These are phyloP conservation scores for Anguilla anguilla DNA, from an alignment of 2,797 vertebrate species.

Conservation along the genomic window DNA sequence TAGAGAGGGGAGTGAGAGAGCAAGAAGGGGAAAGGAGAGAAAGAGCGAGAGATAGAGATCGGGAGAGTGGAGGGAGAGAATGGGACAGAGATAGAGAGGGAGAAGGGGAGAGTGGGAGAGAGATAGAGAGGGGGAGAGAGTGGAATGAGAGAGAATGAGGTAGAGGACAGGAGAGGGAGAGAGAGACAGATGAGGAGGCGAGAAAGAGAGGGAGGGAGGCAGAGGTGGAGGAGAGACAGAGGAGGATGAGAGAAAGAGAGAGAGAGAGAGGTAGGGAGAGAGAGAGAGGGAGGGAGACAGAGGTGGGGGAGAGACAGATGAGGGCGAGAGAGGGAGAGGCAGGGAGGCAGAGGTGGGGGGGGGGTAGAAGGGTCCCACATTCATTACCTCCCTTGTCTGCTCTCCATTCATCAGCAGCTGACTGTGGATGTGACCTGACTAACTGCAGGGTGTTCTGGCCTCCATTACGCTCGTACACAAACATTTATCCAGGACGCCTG, in stretches of 20 bases:
- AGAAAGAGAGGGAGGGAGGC: too few species aligned
- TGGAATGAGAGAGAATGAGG: too few species aligned
- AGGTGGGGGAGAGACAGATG: constrained; percentile 55
- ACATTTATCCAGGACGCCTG: background rate
- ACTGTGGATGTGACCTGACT: background rate
- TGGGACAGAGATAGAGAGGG: too few species aligned
- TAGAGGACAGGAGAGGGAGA: too few species aligned
- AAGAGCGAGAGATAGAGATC: background rate
- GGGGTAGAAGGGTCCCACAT: background rate
- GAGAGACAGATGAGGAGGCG: too few species aligned
- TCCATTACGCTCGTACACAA: background rate
- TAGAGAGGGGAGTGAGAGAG: background rate
- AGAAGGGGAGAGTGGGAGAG: too few species aligned
- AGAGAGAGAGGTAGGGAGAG: too few species aligned
- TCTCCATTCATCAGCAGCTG: background rate
- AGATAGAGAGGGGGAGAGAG: too few species aligned
- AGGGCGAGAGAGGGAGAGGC: constrained; percentile 74
- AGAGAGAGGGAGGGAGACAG: too few species aligned
- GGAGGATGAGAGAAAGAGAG: too few species aligned
- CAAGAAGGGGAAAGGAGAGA: background rate
- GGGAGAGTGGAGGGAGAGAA: background rate
- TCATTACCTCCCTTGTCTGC: background rate
- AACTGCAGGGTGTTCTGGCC: background rate
- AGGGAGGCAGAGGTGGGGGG: constrained; percentile 57
- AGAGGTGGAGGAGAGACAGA: too few species aligned